A percentile compares a stretch with the other conserved stretches of the same genome.
These are phyloP conservation scores for Pogonocichla stellata DNA, from an alignment of 2,113 vertebrate species.

Conservation along the genomic window DNA sequence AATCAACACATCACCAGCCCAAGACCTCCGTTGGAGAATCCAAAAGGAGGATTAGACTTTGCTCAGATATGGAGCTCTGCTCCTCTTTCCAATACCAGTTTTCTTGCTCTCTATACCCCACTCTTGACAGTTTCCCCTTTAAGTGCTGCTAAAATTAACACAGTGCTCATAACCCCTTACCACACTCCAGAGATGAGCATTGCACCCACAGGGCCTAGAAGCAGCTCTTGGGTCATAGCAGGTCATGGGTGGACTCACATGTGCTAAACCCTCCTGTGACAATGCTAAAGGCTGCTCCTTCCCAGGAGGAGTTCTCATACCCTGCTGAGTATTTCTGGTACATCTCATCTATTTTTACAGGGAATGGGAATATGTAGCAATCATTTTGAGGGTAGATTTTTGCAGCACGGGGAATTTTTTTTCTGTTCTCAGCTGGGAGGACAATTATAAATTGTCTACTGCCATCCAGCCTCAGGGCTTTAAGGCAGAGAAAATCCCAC, in stretches of 20 bases:
- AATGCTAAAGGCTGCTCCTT: neutral
- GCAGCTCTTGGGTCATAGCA: neutral
- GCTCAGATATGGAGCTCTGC: neutral
- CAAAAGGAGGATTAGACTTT: neutral
- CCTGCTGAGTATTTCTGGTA: neutral
- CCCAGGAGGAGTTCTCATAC: neutral
- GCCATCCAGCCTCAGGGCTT: neutral
- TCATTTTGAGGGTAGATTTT: neutral
- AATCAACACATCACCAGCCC: neutral
- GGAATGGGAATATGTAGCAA: neutral
- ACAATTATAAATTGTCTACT: neutral
- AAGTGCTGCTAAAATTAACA: neutral
- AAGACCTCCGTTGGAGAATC: neutral
- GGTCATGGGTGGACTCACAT: neutral
- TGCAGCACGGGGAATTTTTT: neutral
- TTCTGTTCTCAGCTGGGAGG: neutral
- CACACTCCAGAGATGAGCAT: neutral
- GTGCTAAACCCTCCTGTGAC: neutral
- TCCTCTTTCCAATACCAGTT: neutral
- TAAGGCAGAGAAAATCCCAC: neutral
- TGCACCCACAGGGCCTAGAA: neutral
- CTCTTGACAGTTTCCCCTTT: neutral
- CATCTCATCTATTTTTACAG: neutral
- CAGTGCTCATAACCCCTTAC: accelerated
- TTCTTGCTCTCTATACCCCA: neutral